Percentiles rank a stretch among this genome's conserved stretches.
Evolutionary conservation across 2,797 vertebrate species (phyloP).

Genomic region (Sibirionetta formosa): DNA sequence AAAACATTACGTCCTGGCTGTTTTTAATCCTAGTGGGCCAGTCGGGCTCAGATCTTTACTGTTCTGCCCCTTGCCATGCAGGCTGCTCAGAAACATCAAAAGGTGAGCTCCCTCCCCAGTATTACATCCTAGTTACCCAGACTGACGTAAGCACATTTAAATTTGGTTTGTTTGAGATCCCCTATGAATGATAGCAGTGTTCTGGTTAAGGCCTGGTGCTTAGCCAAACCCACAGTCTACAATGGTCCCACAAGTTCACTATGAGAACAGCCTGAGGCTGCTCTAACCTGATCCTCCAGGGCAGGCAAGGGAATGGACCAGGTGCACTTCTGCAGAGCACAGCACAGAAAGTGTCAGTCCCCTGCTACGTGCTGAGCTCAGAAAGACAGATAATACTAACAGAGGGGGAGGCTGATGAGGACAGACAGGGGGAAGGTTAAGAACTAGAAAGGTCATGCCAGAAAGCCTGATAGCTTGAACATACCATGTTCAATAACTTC

Average conservation of each 20-base stretch:
- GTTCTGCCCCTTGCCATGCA: not conserved
- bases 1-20: not conserved
- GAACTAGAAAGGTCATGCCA: not conserved
- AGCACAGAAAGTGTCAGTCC: not conserved
- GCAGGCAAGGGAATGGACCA: not conserved
- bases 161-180: not conserved
- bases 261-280: not conserved
- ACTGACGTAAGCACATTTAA: not conserved
- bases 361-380: not conserved
- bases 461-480: conserved; percentile 37
- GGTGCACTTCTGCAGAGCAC: not conserved
- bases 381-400: not conserved
- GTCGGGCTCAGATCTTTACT: not conserved
- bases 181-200: not conserved
- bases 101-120: accelerated
- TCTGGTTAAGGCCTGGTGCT: not conserved
- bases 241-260: not conserved
- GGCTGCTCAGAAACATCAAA: not conserved
- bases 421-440: not conserved
- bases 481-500: conserved; percentile 90
- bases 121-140: not conserved
- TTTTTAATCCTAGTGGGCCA: not conserved
- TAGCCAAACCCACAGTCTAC: not conserved
- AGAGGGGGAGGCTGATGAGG: not conserved
- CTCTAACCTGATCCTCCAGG: not conserved